A percentile compares a stretch with the other conserved stretches of the same genome.
Conservation (phyloP, 2,888 invertebrate genomes). For the Lasioglossum leucozonium region DNA sequence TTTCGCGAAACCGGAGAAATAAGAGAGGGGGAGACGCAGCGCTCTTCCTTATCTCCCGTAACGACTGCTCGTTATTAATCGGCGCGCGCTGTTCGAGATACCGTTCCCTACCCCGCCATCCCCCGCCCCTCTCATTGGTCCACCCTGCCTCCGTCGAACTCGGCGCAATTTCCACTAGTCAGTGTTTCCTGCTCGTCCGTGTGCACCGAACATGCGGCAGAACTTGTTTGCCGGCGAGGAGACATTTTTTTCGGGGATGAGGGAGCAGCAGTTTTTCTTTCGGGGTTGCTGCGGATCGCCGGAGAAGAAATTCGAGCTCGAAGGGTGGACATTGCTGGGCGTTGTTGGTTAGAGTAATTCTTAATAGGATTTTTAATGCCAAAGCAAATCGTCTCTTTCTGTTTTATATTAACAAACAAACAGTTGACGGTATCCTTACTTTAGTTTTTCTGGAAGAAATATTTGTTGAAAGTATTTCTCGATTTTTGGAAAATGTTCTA, state of each 20-base stretch:
- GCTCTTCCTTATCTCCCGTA: slow-evolving; percentile 80
- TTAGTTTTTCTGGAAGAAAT: too few relatives aligned
- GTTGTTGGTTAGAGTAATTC: background rate
- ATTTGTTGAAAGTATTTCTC: background rate
- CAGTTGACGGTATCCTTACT: too few relatives aligned
- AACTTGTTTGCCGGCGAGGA: background rate
- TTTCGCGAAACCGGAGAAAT: slow-evolving; percentile 58
- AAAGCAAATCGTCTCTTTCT: background rate
- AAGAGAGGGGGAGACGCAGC: slow-evolving; percentile 69
- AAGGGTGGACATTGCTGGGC: background rate
- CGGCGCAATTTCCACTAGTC: background rate
- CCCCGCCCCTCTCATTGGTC: slow-evolving; percentile 4
- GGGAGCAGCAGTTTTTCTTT: background rate
- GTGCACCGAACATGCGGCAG: background rate
- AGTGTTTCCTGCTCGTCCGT: background rate
- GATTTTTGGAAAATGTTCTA: background rate
- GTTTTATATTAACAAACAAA: too few relatives aligned
- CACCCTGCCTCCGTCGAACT: slow-evolving; percentile 5
- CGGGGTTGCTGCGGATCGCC: background rate
- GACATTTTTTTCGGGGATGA: background rate
- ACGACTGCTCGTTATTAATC: slow-evolving; percentile 83
- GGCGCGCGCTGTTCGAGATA: slow-evolving; percentile 75
- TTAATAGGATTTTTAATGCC: background rate
- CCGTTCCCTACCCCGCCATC: slow-evolving; percentile 38
- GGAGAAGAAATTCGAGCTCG: background rate